These are phyloP conservation scores for Neocrepidodera transversa DNA, from an alignment of 2,888 invertebrate genomes.

Conservation along the genomic window DNA sequence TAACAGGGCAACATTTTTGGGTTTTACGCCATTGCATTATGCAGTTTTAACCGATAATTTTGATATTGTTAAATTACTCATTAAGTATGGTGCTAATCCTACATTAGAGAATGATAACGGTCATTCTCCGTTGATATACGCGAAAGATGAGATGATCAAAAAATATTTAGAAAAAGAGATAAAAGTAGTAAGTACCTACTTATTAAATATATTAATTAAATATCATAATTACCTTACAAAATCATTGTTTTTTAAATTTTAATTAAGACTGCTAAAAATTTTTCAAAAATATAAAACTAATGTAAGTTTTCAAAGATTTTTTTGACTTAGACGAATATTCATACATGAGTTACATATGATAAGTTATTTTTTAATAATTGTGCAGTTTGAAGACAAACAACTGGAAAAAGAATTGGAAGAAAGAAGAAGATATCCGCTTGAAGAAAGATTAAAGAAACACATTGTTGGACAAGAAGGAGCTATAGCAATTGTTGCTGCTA, in stretches of 20 bases:
- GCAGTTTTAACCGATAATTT: slow-evolving; percentile 79
- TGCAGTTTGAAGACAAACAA: slow-evolving; percentile 63
- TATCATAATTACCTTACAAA: neutral
- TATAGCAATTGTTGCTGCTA: slow-evolving; percentile 78
- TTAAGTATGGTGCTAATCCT: slow-evolving; percentile 79
- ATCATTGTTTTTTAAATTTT: too few relatives aligned
- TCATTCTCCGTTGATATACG: slow-evolving; percentile 77
- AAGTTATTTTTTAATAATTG: too few relatives aligned
- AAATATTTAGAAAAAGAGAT: slow-evolving; percentile 68
- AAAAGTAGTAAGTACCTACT: slow-evolving; percentile 55
- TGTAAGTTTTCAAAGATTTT: too few relatives aligned
- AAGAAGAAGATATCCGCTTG: slow-evolving; percentile 80
- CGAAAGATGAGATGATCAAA: slow-evolving; percentile 69
- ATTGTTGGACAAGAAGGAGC: slow-evolving; percentile 89
- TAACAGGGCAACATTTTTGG: slow-evolving; percentile 78
- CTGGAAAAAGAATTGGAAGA: slow-evolving; percentile 77
- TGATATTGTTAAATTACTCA: slow-evolving; percentile 68
- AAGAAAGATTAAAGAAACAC: slow-evolving; percentile 79
- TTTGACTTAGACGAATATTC: too few relatives aligned
- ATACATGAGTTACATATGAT: too few relatives aligned
- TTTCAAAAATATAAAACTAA: too few relatives aligned
- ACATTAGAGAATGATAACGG: slow-evolving; percentile 79
- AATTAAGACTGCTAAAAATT: too few relatives aligned
- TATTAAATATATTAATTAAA: neutral
- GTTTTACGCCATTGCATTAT: slow-evolving; percentile 89